Conservation (phyloP, 2,888 invertebrate species). For the Cremastobaeus sp. region DNA sequence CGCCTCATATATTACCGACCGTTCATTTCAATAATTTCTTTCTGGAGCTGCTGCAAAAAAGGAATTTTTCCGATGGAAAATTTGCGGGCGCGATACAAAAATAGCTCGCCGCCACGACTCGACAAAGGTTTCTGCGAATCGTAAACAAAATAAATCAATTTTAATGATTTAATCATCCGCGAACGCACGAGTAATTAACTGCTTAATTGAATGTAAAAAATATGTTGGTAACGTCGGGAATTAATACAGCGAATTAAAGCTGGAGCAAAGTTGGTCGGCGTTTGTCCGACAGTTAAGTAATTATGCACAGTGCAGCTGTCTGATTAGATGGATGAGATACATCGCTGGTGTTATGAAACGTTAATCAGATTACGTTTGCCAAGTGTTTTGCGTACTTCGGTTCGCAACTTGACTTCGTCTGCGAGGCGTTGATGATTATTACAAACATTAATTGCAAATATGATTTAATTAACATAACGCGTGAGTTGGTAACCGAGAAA, state of each 20-base stretch:
- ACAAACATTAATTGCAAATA: slow-evolving; percentile 77
- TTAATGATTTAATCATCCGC: slow-evolving; percentile 32
- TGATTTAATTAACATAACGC: slow-evolving; percentile 76
- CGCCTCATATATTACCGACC: neutral
- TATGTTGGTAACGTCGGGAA: slow-evolving; percentile 32
- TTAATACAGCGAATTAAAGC: slow-evolving; percentile 21
- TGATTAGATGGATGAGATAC: slow-evolving; percentile 52
- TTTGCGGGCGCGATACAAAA: neutral
- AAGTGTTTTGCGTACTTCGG: slow-evolving; percentile 52
- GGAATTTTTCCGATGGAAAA: slow-evolving; percentile 1
- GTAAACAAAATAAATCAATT: slow-evolving; percentile 43
- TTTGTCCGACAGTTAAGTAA: slow-evolving; percentile 56
- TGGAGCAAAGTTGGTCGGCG: slow-evolving; percentile 46
- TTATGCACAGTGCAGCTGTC: slow-evolving; percentile 56
- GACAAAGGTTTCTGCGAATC: slow-evolving; percentile 34
- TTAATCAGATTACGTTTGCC: slow-evolving; percentile 67
- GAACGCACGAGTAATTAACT: slow-evolving; percentile 29
- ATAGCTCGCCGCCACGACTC: neutral
- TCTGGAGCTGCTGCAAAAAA: too few relatives aligned
- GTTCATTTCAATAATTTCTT: too few relatives aligned
- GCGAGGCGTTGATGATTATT: slow-evolving; percentile 75
- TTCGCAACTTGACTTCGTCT: slow-evolving; percentile 59
- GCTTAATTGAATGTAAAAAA: slow-evolving; percentile 49
- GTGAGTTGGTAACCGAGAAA: slow-evolving; percentile 56
- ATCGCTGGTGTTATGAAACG: slow-evolving; percentile 61